Base-by-base conservation (phyloP, 2,797 vertebrate genomes). In the Falco cherrug region DNA sequence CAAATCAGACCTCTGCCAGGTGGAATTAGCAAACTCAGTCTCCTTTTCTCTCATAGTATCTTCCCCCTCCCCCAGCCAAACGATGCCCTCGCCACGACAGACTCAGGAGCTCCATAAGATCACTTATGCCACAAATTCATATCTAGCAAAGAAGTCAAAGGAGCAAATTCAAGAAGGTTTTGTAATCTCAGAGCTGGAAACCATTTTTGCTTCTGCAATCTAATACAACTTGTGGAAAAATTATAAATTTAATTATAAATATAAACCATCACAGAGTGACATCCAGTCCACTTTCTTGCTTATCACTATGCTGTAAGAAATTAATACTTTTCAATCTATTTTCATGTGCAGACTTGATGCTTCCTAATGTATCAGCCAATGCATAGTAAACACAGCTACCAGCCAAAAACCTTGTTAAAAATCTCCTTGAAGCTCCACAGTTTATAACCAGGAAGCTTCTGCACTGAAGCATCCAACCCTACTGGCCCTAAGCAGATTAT, bases 71-170 rank as follows among this genome's bases (percentile, higher is more conserved):
- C 18, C 39, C 19, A 12, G 20, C n/a, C n/a, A 28, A 60, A 51
- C 0, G 29, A 48, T 7, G 4, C 31, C 39, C n/a, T 56, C 63
- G 5, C 51, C 31, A 2, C 0, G 0, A 33, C 76, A 35, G 28
- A 10, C 35, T 77, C 39, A 33, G 31, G n/a, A 77, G 16, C 10
- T 37, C 25, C 1, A 0, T 19, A 11, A 67, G 39, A 20, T 51
- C 10, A 9, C 16, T 79, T 51, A 10, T 5, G 29, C 35, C 77
- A 70, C 77, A 51, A 90, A 64, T 39, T 76, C 4, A 0, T 7
- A 35, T 15, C 60, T 70, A 67, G 33, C 28, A 37, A 73, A 45
- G 43, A 64, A 45, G 48, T 69, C 47, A 31, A 57, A 60, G 54
- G n/a, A 53, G 11, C 10, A 70, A 85, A 79, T 35, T 43, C 61